Evolutionary conservation across 2,888 invertebrate species (phyloP), one percentile per base, ranked within the genome.

Genomic region (Nezara viridula): DNA sequence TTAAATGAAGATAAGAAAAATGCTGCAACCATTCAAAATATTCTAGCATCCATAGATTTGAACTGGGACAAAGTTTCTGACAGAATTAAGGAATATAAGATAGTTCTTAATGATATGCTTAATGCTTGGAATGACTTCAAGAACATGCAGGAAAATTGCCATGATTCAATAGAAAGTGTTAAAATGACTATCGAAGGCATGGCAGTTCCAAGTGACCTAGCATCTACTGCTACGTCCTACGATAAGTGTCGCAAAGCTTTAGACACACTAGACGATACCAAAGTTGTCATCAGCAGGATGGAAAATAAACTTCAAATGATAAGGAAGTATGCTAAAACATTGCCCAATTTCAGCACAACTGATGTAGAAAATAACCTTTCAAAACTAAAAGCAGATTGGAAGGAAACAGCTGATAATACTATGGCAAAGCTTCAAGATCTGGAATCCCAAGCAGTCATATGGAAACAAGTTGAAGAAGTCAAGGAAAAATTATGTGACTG

Each of bases 381-480:
- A 73, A 90, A 89, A 81, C 88, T 86, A 16, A 66, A 89, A 86
- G 52, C 47, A 49, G 55, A 60, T 19, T 86, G 60, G 86, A 49
- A 60, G 2, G 44, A 55, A 40, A 60, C 89, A 16, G 52, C 60
- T 66, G 89, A 86, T 32, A 4, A 24, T 19, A 27, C 44, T 1
- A 66, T 52, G n/a, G 19, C 92, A n/a, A 92, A 93, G 88, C 92
- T 93, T 81, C 93, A 94, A 90, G 93, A 88, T 47, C 95, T 96
- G 87, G 98, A 98, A 93, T 96, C 97, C 0, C 98, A 98, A 93
- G 94, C 96, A 0, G 96, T 97, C n/a, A 96, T 98, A 88, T 98
- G 98, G 98, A 96, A 97, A 92, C 98, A 98, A 92, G 96, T 98
- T 55, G 96, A 97, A 91, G 97, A 97, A 90, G 95, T 96, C 0